These are phyloP conservation scores for Ephydatia muelleri DNA, from an alignment of 37 sponge, comb jelly and placozoan genomes.

Conservation along the genomic window DNA sequence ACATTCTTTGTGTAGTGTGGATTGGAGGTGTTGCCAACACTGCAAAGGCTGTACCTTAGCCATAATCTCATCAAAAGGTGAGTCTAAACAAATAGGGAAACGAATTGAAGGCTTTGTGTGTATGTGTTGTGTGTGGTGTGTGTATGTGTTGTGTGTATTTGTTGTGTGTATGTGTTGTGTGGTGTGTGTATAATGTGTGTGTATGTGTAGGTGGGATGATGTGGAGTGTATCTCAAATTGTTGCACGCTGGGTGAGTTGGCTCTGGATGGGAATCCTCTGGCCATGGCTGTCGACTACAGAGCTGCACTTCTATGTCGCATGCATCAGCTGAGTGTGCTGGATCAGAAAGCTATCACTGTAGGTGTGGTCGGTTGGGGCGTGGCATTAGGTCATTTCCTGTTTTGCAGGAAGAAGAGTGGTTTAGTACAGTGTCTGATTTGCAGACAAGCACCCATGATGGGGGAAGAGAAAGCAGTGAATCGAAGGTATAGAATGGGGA, in stretches of 20 bases:
- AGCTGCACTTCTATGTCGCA: slow-evolving; percentile 20
- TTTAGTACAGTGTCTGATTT: not conserved
- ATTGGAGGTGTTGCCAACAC: slow-evolving; percentile 74
- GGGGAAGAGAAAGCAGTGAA: slow-evolving; percentile 41
- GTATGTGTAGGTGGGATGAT: slow-evolving; percentile 51
- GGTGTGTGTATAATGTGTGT: too few species aligned
- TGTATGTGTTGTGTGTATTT: not conserved
- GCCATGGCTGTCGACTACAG: slow-evolving; percentile 53
- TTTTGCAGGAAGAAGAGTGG: slow-evolving; percentile 61
- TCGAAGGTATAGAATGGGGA: slow-evolving; percentile 15
- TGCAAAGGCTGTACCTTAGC: slow-evolving; percentile 90
- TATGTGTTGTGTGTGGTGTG: not conserved
- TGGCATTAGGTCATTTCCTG: not conserved
- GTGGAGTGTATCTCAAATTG: slow-evolving; percentile 40
- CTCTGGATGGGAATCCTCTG: slow-evolving; percentile 78
- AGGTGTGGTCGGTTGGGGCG: not conserved
- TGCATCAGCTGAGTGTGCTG: slow-evolving; percentile 39
- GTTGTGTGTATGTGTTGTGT: not conserved
- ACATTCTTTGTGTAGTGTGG: slow-evolving; percentile 60
- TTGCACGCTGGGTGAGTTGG: slow-evolving; percentile 47
- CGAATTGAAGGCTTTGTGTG: not conserved
- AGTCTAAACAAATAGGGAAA: not conserved
- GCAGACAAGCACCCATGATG: not conserved
- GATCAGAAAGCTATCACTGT: slow-evolving; percentile 57
- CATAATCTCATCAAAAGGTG: slow-evolving; percentile 85